Base-by-base conservation (phyloP, 2,113 vertebrate species). In the Osmerus mordax region DNA sequence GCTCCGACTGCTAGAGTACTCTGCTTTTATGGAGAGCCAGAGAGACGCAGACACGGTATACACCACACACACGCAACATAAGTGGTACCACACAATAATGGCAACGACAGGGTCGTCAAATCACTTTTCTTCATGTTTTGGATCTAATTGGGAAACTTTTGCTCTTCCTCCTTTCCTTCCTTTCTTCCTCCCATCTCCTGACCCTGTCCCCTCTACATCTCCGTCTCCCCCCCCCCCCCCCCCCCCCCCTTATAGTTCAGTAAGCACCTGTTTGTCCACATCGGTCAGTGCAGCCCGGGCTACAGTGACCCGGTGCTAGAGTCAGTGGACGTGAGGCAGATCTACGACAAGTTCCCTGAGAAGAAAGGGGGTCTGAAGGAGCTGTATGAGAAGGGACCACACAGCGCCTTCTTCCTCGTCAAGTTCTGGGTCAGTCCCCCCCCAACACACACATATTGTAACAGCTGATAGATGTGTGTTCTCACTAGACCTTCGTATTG, bases 11-110 rank as follows among this genome's bases (percentile, higher is more conserved):
- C 92, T 97, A 0, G 96, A 98, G 86, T 98, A 95, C 72, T 97
- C 95, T 0, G 96, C 96, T 78, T 98, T 97, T 72, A 94, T 98
- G 95, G 96, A 97, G 88, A 93, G 93, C 79, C 96, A 97, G 51
- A 92, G 94, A 77, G 96, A 98, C 0, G 87, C 95, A 0, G 96
- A 98, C 79, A 95, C 93, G 93, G 96, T 98, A 94, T 82, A 0
- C 1, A 13, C 54, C 18, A 47, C 62, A 32, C 41, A 47, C 9
- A 47, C 9, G 6, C 36, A 47, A 12, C 41, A 47, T 12, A 12
- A 12, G 41, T 47, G 1, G 9, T 47, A 41, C 5, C 36, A 41
- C 4, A 41, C 5, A 8, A 2, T 41, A 1, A 41, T 41, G 36
- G 36, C 8, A 41, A 41, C 9, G 8, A 47, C 41, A 47, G 41